Conservation (phyloP, 2,888 invertebrate species). For the Sclerodermus sp. region DNA sequence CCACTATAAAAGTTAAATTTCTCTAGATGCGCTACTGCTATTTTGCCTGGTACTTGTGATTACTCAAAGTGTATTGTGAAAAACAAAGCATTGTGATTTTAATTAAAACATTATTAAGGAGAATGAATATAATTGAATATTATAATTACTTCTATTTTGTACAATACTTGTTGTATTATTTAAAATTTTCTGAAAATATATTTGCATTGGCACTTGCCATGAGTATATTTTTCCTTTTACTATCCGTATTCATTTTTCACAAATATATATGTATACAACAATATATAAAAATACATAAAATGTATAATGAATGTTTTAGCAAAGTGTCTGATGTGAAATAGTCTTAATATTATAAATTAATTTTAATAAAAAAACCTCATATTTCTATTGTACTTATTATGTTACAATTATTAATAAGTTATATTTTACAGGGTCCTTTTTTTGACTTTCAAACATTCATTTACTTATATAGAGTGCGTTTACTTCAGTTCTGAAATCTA, state of each 20-base stretch:
- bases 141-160: conserved; percentile 16
- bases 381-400: too few species aligned
- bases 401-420: too few species aligned
- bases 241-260: conserved; percentile 1
- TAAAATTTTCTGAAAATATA: not conserved
- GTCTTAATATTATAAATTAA: too few species aligned
- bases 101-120: conserved; percentile 12
- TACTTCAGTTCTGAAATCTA: too few species aligned
- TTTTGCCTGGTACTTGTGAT: conserved; percentile 18
- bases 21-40: conserved; percentile 19
- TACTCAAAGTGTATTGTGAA: conserved; percentile 8
- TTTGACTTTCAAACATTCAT: too few species aligned
- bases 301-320: too few species aligned
- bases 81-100: conserved; percentile 16
- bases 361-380: too few species aligned
- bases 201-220: not conserved
- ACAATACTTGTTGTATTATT: conserved; percentile 9
- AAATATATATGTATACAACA: not conserved
- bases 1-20: conserved; percentile 17
- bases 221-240: not conserved
- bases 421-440: too few species aligned
- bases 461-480: too few species aligned
- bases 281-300: too few species aligned
- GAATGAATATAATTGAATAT: conserved; percentile 8
- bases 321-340: too few species aligned